Conservation (phyloP, 2,888 invertebrate species). For the Leuctra nigra region DNA sequence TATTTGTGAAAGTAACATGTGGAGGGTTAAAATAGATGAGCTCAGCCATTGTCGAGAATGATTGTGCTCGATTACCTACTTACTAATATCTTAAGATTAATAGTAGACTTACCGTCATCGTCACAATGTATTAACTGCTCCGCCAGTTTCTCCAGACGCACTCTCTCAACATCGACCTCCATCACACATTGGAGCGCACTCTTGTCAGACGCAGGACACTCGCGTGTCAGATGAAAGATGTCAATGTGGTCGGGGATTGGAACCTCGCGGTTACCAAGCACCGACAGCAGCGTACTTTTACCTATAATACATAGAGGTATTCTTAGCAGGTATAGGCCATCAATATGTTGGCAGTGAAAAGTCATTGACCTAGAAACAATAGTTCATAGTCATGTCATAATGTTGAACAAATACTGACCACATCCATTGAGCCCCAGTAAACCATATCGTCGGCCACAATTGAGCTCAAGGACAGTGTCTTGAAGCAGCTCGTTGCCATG, state of each 20-base stretch:
- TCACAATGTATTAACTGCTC: slow-evolving; percentile 81
- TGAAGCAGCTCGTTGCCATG: slow-evolving; percentile 94
- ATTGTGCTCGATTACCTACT: no score
- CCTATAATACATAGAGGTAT: slow-evolving; percentile 48
- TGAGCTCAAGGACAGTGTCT: slow-evolving; percentile 94
- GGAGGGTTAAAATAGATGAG: no score
- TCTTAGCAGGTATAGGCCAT: no score
- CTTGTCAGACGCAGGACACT: slow-evolving; percentile 98
- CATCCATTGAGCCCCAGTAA: slow-evolving; percentile 96
- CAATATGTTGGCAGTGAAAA: no score
- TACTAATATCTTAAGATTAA: no score
- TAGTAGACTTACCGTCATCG: slow-evolving; percentile 72
- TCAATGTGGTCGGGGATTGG: slow-evolving; percentile 96
- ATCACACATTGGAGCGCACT: slow-evolving; percentile 93
- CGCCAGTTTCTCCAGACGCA: slow-evolving; percentile 84
- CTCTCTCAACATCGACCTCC: slow-evolving; percentile 95
- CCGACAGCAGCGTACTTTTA: slow-evolving; percentile 90
- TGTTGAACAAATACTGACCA: slow-evolving; percentile 52
- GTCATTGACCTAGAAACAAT: no score
- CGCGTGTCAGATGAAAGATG: slow-evolving; percentile 93
- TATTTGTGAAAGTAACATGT: no score
- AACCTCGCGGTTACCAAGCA: slow-evolving; percentile 87
- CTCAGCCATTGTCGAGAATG: no score
- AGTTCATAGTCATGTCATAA: no score
- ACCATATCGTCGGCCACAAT: slow-evolving; percentile 95